Conservation (phyloP, 2,888 invertebrate species). For the Bombyx huttoni region DNA sequence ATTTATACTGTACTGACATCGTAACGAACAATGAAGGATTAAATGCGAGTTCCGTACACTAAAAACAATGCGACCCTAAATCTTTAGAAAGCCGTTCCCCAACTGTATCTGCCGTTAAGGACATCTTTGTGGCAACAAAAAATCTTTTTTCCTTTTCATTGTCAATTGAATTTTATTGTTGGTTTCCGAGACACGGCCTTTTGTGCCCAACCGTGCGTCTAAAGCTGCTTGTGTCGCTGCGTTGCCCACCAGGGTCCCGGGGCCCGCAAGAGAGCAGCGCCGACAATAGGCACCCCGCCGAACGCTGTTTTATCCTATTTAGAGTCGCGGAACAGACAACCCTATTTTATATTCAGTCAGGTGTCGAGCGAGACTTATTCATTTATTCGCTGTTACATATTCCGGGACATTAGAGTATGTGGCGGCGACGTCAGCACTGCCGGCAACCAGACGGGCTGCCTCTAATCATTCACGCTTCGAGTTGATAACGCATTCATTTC, state of each 20-base stretch:
- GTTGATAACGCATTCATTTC: conserved; percentile 25
- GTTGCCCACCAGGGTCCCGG: conserved; percentile 23
- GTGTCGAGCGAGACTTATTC: conserved; percentile 46
- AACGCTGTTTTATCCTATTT: conserved; percentile 55
- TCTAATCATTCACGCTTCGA: conserved; percentile 15
- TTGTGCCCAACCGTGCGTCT: conserved; percentile 66
- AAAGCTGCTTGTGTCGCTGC: conserved; percentile 55
- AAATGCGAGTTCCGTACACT: conserved; percentile 29
- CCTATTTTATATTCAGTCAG: conserved; percentile 41
- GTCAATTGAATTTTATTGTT: conserved; percentile 71
- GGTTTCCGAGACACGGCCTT: conserved; percentile 64
- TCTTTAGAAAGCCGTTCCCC: conserved; percentile 55
- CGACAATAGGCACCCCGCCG: conserved; percentile 59
- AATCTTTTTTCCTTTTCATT: conserved; percentile 46
- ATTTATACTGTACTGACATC: neutral
- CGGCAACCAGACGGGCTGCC: conserved; percentile 3
- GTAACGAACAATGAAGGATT: conserved; percentile 27
- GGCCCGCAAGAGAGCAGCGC: conserved; percentile 48
- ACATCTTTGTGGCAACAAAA: conserved; percentile 47
- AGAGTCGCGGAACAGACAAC: conserved; percentile 41
- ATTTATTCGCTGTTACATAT: conserved; percentile 26
- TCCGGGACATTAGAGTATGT: conserved; percentile 18
- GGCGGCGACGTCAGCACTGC: conserved; percentile 16
- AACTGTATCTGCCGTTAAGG: conserved; percentile 47
- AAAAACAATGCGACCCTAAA: conserved; percentile 55